Evolutionary conservation across 1,140 invertebrate species (phyloP).

Genomic region (Aphelenchoides besseyi): DNA sequence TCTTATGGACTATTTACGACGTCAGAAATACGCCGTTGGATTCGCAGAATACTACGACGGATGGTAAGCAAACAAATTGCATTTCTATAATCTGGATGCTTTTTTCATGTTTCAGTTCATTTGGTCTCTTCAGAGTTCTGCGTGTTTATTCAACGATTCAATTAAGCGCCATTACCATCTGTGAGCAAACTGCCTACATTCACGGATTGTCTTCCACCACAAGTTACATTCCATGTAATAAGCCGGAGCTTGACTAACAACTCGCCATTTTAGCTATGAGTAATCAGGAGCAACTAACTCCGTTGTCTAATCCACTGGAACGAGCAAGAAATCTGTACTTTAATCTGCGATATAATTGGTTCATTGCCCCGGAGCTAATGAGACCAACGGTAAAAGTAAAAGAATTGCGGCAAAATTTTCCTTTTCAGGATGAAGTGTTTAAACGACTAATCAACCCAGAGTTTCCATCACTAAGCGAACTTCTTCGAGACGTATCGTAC

Average conservation of each 20-base stretch:
- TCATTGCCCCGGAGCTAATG: neutral
- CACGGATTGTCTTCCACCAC: neutral
- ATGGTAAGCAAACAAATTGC: too few species aligned
- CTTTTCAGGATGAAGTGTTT: neutral
- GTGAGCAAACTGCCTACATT: neutral
- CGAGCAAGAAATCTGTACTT: constrained; percentile 5
- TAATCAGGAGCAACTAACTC: neutral
- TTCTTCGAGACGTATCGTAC: neutral
- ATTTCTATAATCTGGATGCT: too few species aligned
- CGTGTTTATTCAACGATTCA: neutral
- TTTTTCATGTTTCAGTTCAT: too few species aligned
- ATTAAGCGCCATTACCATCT: neutral
- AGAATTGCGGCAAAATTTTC: neutral
- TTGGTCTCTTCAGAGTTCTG: neutral
- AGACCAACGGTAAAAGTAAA: neutral
- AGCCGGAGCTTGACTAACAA: neutral
- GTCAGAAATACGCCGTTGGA: neutral
- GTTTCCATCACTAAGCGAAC: neutral
- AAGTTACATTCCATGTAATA: constrained; percentile 5
- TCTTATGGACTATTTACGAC: neutral
- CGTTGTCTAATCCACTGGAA: neutral
- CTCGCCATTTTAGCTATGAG: neutral
- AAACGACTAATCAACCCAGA: neutral
- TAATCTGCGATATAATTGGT: neutral
- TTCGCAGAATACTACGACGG: neutral